Percentiles rank a stretch among this genome's conserved stretches.
Evolutionary conservation across 2,888 invertebrate species (phyloP).

Genomic region (Chymomyza procnemis): DNA sequence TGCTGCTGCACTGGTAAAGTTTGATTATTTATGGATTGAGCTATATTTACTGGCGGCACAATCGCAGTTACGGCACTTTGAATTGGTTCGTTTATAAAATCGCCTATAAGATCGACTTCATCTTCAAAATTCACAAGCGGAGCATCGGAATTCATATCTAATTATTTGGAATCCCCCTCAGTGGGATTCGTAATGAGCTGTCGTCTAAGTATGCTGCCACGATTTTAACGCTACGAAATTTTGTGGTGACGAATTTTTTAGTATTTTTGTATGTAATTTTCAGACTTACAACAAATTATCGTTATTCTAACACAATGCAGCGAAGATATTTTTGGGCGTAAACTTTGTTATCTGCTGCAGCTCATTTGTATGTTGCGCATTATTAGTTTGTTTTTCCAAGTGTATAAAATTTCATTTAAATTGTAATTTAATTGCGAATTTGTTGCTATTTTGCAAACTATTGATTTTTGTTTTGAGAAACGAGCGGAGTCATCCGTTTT

Average conservation of each 20-base stretch:
- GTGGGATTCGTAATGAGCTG: too few species aligned
- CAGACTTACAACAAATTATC: not conserved
- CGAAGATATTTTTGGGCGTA: slow-evolving; percentile 35
- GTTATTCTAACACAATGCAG: not conserved
- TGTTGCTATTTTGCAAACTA: slow-evolving; percentile 39
- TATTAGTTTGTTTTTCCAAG: slow-evolving; percentile 19
- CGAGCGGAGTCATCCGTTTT: slow-evolving; percentile 3
- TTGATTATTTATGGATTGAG: slow-evolving; percentile 8
- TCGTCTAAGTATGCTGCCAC: too few species aligned
- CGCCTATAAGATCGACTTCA: slow-evolving; percentile 74
- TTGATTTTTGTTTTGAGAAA: slow-evolving; percentile 44
- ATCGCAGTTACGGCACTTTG: slow-evolving; percentile 24
- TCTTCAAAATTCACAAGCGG: slow-evolving; percentile 84
- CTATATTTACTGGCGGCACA: slow-evolving; percentile 46
- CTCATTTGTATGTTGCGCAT: slow-evolving; percentile 46
- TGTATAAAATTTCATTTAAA: slow-evolving; percentile 33
- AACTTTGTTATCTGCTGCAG: slow-evolving; percentile 54
- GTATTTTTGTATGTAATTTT: not conserved
- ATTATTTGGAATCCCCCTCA: not conserved
- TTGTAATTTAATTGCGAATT: slow-evolving; percentile 1
- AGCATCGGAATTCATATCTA: slow-evolving; percentile 82
- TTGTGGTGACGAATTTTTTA: slow-evolving; percentile 11
- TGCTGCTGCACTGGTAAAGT: slow-evolving; percentile 6
- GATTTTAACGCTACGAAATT: not conserved
- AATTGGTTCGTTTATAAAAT: slow-evolving; percentile 65